Conservation (phyloP, 2,888 invertebrate species). For the Nudaria mundana region DNA sequence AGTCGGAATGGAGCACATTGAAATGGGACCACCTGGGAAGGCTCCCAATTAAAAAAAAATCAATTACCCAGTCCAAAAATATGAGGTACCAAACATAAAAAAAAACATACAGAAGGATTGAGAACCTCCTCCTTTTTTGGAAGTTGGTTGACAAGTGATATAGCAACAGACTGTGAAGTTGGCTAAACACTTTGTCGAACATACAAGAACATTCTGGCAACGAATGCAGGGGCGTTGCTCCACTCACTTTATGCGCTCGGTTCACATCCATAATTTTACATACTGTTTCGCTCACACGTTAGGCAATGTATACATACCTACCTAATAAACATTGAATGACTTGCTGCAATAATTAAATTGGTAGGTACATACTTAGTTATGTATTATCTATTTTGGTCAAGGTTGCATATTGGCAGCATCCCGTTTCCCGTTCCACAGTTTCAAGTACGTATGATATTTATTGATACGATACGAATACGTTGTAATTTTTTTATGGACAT, state of each 20-base stretch:
- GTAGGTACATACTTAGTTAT: too few relatives aligned
- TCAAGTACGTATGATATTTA: background rate
- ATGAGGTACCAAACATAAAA: too few relatives aligned
- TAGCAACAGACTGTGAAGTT: background rate
- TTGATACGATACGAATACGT: too few relatives aligned
- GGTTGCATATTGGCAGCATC: constrained; percentile 9
- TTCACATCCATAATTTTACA: constrained; percentile 7
- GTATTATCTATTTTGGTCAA: constrained; percentile 19
- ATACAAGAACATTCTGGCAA: constrained; percentile 36
- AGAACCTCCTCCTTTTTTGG: too few relatives aligned
- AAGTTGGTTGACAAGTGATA: too few relatives aligned
- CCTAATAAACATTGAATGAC: constrained; percentile 11
- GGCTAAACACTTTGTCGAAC: too few relatives aligned
- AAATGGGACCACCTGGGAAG: too few relatives aligned
- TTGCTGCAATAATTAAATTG: constrained; percentile 16
- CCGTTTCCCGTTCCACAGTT: constrained; percentile 11
- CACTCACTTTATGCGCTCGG: background rate
- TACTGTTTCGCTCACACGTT: constrained; percentile 9
- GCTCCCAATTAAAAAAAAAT: too few relatives aligned
- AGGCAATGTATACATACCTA: constrained; percentile 13
- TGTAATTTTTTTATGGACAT: too few relatives aligned
- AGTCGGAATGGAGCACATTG: too few relatives aligned
- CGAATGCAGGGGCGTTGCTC: constrained; percentile 31
- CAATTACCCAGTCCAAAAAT: too few relatives aligned
- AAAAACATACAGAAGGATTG: too few relatives aligned